Conservation (phyloP, 2,113 vertebrate genomes). For the Bufo bufo region DNA sequence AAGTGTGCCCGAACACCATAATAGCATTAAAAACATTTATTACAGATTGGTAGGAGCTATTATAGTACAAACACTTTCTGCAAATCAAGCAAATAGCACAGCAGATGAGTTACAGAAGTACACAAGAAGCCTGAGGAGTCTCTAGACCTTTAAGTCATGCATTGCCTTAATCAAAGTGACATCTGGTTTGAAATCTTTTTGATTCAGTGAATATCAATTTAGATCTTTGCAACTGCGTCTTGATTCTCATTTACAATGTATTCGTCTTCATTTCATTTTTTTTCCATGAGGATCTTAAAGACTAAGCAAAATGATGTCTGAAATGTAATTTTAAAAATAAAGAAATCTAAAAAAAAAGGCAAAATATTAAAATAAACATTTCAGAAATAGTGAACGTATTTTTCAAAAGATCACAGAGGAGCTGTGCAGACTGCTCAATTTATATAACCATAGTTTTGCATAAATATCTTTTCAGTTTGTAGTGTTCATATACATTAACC, state of each 20-base stretch:
- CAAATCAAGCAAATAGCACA: conserved; percentile 29
- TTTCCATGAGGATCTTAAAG: conserved; percentile 33
- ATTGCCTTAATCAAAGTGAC: conserved; percentile 67
- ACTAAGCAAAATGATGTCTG: conserved; percentile 16
- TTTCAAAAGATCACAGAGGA: not conserved
- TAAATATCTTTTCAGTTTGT: not conserved
- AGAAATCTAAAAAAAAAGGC: not conserved
- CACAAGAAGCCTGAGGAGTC: conserved; percentile 66
- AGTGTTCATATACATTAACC: not conserved
- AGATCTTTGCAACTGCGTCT: conserved; percentile 60
- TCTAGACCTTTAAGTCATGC: conserved; percentile 63
- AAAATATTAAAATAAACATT: conserved; percentile 10
- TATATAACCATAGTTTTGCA: not conserved
- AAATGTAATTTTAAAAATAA: conserved; percentile 32
- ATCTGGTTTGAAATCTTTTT: conserved; percentile 64
- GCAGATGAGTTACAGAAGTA: conserved; percentile 56
- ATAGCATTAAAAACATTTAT: conserved; percentile 18
- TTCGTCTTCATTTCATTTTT: conserved; percentile 55
- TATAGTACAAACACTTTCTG: conserved; percentile 26
- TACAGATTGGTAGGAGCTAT: not conserved
- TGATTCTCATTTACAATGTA: conserved; percentile 57
- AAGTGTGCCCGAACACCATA: not conserved
- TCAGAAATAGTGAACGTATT: not conserved
- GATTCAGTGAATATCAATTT: conserved; percentile 64
- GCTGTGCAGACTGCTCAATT: not conserved